Evolutionary conservation across 2,888 invertebrate species (phyloP).

Genomic region (Rhamphomyia laevipes): DNA sequence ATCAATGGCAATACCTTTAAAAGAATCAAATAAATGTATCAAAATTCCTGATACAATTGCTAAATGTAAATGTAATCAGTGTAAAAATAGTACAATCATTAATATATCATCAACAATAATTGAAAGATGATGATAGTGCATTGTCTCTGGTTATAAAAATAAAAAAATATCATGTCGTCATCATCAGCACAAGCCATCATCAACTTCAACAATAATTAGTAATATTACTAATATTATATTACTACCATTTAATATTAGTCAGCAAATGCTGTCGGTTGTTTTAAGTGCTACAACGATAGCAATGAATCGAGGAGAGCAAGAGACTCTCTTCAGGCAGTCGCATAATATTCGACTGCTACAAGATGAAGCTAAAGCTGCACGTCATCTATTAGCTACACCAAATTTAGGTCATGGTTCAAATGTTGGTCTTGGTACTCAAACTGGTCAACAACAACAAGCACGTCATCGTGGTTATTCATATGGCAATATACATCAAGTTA

Average conservation of each 20-base stretch:
- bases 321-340: conserved; percentile 48
- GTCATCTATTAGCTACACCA: conserved; percentile 6
- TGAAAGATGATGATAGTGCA: no score
- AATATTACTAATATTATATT: no score
- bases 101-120: no score
- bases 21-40: no score
- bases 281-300: conserved; percentile 36
- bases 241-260: background rate
- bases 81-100: no score
- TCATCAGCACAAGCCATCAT: background rate
- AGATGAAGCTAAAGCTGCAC: conserved; percentile 18
- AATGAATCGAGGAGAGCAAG: conserved; percentile 54
- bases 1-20: no score
- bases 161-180: no score
- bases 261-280: conserved; percentile 38
- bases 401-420: background rate
- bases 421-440: background rate
- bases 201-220: background rate
- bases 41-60: no score
- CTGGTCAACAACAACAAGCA: conserved; percentile 5
- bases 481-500: conserved; percentile 27
- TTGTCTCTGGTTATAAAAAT: no score
- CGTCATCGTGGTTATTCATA: conserved; percentile 21
- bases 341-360: conserved; percentile 39
- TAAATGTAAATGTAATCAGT: no score